These are phyloP conservation scores for Gallinago undulata DNA, from an alignment of 2,113 vertebrate genomes.

Conservation along the genomic window DNA sequence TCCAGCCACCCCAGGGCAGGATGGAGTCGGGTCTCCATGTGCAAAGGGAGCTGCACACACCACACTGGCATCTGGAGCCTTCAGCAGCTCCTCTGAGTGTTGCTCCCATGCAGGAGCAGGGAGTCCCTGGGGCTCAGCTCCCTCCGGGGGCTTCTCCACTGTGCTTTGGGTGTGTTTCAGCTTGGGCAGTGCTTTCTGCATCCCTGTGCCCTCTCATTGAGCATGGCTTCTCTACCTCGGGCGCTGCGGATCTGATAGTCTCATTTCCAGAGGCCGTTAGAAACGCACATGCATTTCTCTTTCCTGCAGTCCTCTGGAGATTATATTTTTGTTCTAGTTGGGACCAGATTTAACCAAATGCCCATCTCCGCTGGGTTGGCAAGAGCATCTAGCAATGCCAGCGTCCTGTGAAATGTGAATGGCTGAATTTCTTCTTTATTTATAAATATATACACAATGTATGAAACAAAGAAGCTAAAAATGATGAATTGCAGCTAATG, in stretches of 20 bases:
- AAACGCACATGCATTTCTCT: neutral
- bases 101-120: fast-evolving
- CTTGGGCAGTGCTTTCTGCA: neutral
- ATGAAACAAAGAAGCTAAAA: slow-evolving; percentile 50
- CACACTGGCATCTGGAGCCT: neutral
- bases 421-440: neutral
- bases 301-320: neutral
- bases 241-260: neutral
- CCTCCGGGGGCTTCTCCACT: neutral
- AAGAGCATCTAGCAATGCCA: neutral
- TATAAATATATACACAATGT: neutral
- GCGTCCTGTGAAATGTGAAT: neutral
- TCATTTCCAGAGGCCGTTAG: neutral
- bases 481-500: slow-evolving; percentile 73
- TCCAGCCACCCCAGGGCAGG: neutral
- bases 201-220: fast-evolving
- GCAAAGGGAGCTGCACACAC: neutral
- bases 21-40: fast-evolving
- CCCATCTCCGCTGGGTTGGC: fast-evolving
- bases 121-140: neutral
- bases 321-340: neutral
- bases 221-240: fast-evolving
- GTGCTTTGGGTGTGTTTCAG: no score
- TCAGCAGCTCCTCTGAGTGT: neutral
- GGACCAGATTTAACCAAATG: neutral